phyloP scores from a whole-genome alignment of 2,113 vertebrate species.

The Trichomycterus rosablanca region DNA sequence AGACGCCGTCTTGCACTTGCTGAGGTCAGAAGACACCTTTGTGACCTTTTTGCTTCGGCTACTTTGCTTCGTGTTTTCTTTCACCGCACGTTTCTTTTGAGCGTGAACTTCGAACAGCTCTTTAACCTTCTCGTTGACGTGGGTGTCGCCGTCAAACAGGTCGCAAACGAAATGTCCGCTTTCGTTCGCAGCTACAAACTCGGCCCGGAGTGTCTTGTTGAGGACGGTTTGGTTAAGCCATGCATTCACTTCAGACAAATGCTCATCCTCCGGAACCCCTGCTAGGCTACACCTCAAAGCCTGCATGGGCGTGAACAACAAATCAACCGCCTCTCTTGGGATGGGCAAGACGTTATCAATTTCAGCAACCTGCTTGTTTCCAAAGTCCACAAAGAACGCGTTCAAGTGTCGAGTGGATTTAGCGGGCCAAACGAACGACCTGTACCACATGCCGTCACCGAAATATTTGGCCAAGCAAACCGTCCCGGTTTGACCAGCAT shows the following conservation, averaged over 20 bases:
- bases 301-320: slow-evolving; percentile 86
- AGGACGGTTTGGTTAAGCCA: slow-evolving; percentile 73
- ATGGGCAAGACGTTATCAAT: slow-evolving; percentile 70
- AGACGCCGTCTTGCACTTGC: too few relatives aligned
- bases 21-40: too few relatives aligned
- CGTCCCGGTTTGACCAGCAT: slow-evolving; percentile 26
- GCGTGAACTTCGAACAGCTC: slow-evolving; percentile 59
- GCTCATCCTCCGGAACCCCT: slow-evolving; percentile 57
- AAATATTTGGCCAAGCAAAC: slow-evolving; percentile 78
- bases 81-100: slow-evolving; percentile 16
- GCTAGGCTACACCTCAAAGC: slow-evolving; percentile 75
- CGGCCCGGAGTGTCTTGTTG: slow-evolving; percentile 70
- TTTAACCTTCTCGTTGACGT: slow-evolving; percentile 76
- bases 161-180: slow-evolving; percentile 75
- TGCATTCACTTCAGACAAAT: slow-evolving; percentile 62
- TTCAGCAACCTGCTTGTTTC: slow-evolving; percentile 72
- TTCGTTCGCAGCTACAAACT: slow-evolving; percentile 62
- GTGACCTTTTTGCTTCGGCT: too few relatives aligned
- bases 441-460: slow-evolving; percentile 78
- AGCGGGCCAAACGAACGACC: slow-evolving; percentile 63
- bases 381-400: slow-evolving; percentile 88
- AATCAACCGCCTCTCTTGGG: slow-evolving; percentile 66
- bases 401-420: slow-evolving; percentile 59
- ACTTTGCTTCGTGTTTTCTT: neutral
- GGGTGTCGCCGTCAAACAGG: slow-evolving; percentile 73